phyloP scores from a whole-genome alignment of 1,140 invertebrate genomes.

The Tribolium castaneum region DNA sequence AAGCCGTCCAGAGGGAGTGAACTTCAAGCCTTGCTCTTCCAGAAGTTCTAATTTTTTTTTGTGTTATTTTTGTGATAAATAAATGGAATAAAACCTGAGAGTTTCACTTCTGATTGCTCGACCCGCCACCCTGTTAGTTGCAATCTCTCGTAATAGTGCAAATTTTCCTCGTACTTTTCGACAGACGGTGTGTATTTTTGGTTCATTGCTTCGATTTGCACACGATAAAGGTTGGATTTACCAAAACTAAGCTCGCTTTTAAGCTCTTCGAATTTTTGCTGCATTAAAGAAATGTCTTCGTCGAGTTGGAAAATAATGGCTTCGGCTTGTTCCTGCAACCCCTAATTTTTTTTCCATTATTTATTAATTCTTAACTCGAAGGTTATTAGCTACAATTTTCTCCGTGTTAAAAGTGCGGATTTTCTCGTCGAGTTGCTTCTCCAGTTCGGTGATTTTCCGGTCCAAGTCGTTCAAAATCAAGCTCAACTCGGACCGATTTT shows the following conservation, averaged over 20 bases:
- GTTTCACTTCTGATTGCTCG: not conserved
- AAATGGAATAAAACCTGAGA: not conserved
- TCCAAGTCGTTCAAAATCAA: conserved; percentile 44
- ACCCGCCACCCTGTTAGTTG: not conserved
- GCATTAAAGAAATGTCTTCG: not conserved
- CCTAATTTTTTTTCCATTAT: not conserved
- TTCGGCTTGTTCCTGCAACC: conserved; percentile 1
- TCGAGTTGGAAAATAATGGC: not conserved
- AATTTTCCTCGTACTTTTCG: not conserved
- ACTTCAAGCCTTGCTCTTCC: conserved; percentile 45
- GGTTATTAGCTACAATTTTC: conserved; percentile 43
- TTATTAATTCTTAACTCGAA: too few relatives aligned
- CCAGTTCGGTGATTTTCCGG: conserved; percentile 46
- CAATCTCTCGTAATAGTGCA: not conserved
- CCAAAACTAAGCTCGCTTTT: not conserved
- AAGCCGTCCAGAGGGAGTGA: conserved; percentile 45
- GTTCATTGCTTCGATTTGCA: not conserved
- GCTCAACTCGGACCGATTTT: conserved; percentile 27
- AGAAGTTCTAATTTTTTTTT: conserved; percentile 36
- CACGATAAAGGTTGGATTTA: not conserved
- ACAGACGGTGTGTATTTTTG: not conserved
- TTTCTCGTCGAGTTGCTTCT: conserved; percentile 45
- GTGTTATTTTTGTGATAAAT: not conserved
- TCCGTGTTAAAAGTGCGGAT: conserved; percentile 44
- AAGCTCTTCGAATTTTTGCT: not conserved